Evolutionary conservation across 1,140 invertebrate genomes (phyloP).

Genomic region (Philopotamus ludificatus): DNA sequence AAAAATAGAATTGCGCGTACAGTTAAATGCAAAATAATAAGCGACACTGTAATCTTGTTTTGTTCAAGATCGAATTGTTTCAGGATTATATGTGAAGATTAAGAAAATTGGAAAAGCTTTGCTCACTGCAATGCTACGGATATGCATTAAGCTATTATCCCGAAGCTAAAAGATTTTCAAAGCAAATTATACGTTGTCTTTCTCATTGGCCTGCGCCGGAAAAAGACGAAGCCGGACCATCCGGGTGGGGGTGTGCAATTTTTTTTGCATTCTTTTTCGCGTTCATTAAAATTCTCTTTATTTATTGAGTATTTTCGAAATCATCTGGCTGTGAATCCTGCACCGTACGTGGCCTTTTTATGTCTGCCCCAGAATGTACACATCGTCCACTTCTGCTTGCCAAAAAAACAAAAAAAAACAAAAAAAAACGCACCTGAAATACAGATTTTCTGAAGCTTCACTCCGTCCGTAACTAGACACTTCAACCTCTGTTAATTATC

Average conservation of each 20-base stretch:
- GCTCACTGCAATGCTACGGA: too few relatives aligned
- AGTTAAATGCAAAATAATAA: too few relatives aligned
- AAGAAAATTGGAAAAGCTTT: too few relatives aligned
- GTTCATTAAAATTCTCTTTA: constrained; percentile 43
- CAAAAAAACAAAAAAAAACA: constrained; percentile 6
- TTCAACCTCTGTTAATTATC: too few relatives aligned
- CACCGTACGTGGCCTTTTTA: constrained; percentile 20
- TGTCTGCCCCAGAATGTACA: constrained; percentile 26
- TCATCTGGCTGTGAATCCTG: constrained; percentile 38
- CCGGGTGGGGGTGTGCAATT: background rate
- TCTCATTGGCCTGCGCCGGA: background rate
- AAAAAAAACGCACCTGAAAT: background rate
- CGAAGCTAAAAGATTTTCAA: constrained; percentile 16
- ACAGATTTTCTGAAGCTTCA: background rate
- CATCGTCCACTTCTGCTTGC: constrained; percentile 10
- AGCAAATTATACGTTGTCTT: constrained; percentile 15
- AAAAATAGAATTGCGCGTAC: too few relatives aligned
- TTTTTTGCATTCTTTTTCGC: constrained; percentile 19
- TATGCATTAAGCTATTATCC: constrained; percentile 23
- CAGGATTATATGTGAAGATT: too few relatives aligned
- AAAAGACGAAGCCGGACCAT: constrained; percentile 1
- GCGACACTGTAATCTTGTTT: too few relatives aligned
- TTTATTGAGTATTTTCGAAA: constrained; percentile 42
- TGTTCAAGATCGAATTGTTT: too few relatives aligned
- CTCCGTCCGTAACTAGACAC: too few relatives aligned